Base-by-base conservation (phyloP, 37 sponge, comb jelly and placozoan genomes). In the Ephydatia muelleri region DNA sequence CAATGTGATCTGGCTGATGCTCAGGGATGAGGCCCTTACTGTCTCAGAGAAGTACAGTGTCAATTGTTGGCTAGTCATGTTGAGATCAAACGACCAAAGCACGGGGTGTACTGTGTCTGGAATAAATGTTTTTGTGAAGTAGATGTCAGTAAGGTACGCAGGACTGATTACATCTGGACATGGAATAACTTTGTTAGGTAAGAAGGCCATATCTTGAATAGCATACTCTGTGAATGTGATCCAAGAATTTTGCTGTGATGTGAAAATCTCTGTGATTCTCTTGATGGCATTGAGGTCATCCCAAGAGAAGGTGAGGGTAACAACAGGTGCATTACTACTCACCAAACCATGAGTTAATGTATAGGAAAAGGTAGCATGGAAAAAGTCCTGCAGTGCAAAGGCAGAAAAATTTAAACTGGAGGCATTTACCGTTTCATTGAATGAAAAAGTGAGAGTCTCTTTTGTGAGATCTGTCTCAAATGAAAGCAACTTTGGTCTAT, bases 361-460 rank as follows among this genome's bases (percentile, higher is more conserved):
- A 75, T 94, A 96, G 70, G 68, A 57, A 74, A 73, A 85, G 25
- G 84, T 84, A 0, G 76, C 88, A 33, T 92, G 83, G 80, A 96
- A 96, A 90, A 96, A 96, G 79, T 96, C 97, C 82, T 96, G 97
- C n/a, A 96, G 86, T 13, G 88, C 89, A 68, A 94, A 89, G 23
- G 94, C 97, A 72, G 92, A 72, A 79, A 89, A 87, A 69, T 87
- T 89, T 49, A 96, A 75, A 72, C 90, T 94, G 13, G 91, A 82
- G 12, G 91, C 86, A 72, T 96, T 89, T n/a, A 96, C 94, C 14
- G 97, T 96, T 81, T 96, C 97, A 66, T 81, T 82, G 80, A 94
- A 96, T 8, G 94, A 93, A 66, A 96, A 72, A 0, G 88, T 73
- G 34, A 94, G 16, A 0, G 72, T 82, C 70, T 92, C 97, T 26